Percentiles rank a stretch among this genome's conserved stretches.
Evolutionary conservation across 1,140 invertebrate species (phyloP).

Genomic region (Drosophila truncata): DNA sequence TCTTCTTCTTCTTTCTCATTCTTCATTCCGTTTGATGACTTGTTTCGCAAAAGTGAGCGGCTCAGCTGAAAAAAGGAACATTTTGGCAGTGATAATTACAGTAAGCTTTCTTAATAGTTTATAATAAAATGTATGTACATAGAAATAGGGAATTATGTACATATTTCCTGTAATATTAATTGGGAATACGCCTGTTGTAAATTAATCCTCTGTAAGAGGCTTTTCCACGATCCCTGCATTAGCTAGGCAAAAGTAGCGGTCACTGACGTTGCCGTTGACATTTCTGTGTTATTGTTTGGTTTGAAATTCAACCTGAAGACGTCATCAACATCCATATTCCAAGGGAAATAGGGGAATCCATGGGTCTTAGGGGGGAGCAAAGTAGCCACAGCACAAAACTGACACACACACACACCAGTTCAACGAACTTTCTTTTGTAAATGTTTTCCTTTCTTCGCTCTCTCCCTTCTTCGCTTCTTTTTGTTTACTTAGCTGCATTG

Average conservation of each 20-base stretch:
- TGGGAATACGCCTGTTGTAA: not conserved
- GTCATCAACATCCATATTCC: constrained; percentile 30
- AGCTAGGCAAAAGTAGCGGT: constrained; percentile 1
- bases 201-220: not conserved
- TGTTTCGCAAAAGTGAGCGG: not conserved
- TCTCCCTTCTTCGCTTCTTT: constrained; percentile 40
- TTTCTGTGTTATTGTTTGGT: constrained; percentile 33
- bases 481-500: constrained; percentile 78
- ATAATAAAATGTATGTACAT: too few relatives aligned
- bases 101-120: too few relatives aligned
- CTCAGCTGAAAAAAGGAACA: not conserved
- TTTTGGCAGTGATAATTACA: not conserved
- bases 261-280: constrained; percentile 38
- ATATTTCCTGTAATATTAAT: not conserved
- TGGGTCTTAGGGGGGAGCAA: constrained; percentile 27
- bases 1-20: not conserved
- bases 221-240: not conserved
- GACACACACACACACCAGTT: constrained; percentile 46
- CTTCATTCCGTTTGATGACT: not conserved
- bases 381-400: constrained; percentile 70
- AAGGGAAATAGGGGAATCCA: not conserved
- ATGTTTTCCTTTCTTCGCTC: constrained; percentile 70
- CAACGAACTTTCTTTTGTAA: constrained; percentile 79
- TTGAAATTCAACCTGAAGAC: constrained; percentile 53
- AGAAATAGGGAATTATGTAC: not conserved